Evolutionary conservation across 2,888 invertebrate genomes (phyloP).

Genomic region (Drosophila borealis): DNA sequence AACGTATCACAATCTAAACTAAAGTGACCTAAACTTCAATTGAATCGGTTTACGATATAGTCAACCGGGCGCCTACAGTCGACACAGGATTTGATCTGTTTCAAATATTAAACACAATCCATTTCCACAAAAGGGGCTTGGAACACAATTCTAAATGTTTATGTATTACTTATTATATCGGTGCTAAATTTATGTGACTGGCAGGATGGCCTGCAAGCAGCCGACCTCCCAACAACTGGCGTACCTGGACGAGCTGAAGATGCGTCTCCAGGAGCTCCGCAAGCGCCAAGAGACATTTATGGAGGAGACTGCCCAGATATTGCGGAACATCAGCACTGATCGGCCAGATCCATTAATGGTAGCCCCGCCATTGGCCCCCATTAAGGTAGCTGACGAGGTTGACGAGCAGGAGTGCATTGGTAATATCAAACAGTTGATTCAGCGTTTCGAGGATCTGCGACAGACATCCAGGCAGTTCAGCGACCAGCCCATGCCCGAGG

Average conservation of each 20-base stretch:
- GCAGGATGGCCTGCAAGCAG: slow-evolving; percentile 48
- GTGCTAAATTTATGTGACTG: slow-evolving; percentile 43
- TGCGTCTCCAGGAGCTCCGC: slow-evolving; percentile 58
- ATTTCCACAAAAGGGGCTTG: slow-evolving; percentile 17
- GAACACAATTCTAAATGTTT: slow-evolving; percentile 36
- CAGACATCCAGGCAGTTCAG: slow-evolving; percentile 57
- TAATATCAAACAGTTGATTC: slow-evolving; percentile 54
- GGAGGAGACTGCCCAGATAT: slow-evolving; percentile 57
- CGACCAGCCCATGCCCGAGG: slow-evolving; percentile 58
- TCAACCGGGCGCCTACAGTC: slow-evolving; percentile 13
- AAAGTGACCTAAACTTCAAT: too few relatives aligned
- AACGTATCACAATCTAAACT: too few relatives aligned
- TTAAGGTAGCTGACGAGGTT: too few relatives aligned
- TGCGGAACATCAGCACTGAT: slow-evolving; percentile 40
- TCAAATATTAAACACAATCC: slow-evolving; percentile 12
- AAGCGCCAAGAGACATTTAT: slow-evolving; percentile 61
- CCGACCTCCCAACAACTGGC: slow-evolving; percentile 63
- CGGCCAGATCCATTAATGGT: not conserved
- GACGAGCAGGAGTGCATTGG: slow-evolving; percentile 6
- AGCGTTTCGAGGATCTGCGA: slow-evolving; percentile 63
- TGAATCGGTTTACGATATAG: slow-evolving; percentile 11
- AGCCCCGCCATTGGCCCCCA: not conserved
- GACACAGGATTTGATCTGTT: not conserved
- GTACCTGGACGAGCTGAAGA: slow-evolving; percentile 66
- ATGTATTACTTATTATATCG: slow-evolving; percentile 2